Conservation (phyloP, 2,888 invertebrate genomes). For the Patella ulyssiponensis region DNA sequence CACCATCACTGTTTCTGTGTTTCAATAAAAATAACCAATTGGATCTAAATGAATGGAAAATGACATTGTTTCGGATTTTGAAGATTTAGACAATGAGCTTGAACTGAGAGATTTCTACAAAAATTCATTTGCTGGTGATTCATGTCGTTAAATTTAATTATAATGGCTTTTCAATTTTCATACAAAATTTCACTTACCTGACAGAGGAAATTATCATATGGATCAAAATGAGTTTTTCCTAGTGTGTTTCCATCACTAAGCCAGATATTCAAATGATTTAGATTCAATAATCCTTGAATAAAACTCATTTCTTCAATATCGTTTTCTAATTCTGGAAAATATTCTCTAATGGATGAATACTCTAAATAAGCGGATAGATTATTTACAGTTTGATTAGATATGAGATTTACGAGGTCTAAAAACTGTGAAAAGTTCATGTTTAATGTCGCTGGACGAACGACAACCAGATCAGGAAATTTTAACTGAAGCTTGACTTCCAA, state of each 20-base stretch:
- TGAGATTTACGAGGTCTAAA: slow-evolving; percentile 59
- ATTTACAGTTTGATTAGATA: slow-evolving; percentile 44
- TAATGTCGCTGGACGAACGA: slow-evolving; percentile 66
- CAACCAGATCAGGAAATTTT: slow-evolving; percentile 65
- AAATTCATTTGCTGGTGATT: background rate
- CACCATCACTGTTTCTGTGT: no score
- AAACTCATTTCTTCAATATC: slow-evolving; percentile 64
- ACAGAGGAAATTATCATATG: slow-evolving; percentile 69
- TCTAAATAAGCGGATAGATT: slow-evolving; percentile 69
- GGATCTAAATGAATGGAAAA: no score
- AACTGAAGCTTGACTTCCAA: slow-evolving; percentile 53
- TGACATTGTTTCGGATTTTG: background rate
- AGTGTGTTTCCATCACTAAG: slow-evolving; percentile 71
- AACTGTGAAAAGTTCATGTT: slow-evolving; percentile 66
- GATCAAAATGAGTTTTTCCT: slow-evolving; percentile 71
- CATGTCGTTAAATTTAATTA: no score
- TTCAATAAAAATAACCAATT: no score
- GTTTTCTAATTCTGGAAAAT: slow-evolving; percentile 56
- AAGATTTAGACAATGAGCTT: background rate
- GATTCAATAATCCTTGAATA: slow-evolving; percentile 47
- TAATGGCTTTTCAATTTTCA: no score
- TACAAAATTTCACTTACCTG: slow-evolving; percentile 53
- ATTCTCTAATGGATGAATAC: slow-evolving; percentile 66
- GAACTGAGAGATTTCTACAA: background rate
- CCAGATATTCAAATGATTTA: slow-evolving; percentile 68